Evolutionary conservation across 1,140 invertebrate species (phyloP).

Genomic region (Mesaphorura yosii): DNA sequence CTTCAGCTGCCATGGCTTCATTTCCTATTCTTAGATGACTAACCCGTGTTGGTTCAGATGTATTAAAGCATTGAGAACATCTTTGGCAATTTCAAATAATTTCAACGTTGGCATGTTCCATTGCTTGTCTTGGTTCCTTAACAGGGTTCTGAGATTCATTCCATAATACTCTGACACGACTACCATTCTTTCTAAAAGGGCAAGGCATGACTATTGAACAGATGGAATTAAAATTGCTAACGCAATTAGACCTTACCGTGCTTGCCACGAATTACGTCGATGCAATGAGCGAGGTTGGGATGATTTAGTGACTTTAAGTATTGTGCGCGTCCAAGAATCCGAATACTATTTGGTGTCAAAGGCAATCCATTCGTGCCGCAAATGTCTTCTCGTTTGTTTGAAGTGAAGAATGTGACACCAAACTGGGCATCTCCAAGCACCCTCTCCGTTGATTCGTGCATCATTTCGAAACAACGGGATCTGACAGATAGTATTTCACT

Average conservation of each 20-base stretch:
- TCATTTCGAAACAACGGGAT: no score
- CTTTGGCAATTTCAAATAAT: constrained; percentile 49
- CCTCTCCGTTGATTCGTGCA: no score
- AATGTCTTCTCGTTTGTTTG: constrained; percentile 74
- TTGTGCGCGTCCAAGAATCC: constrained; percentile 80
- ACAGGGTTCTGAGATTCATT: constrained; percentile 41
- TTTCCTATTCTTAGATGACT: no score
- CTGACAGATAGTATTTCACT: no score
- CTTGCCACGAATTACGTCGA: constrained; percentile 84
- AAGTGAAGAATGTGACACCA: constrained; percentile 80
- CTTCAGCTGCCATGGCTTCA: not conserved
- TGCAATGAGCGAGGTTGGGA: constrained; percentile 70
- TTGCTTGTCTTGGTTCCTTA: constrained; percentile 33
- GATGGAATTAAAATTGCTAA: no score
- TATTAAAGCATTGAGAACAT: constrained; percentile 59
- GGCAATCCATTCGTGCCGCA: constrained; percentile 93
- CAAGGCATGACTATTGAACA: constrained; percentile 29
- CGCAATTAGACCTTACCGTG: constrained; percentile 60
- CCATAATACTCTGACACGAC: constrained; percentile 76
- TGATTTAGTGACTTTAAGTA: constrained; percentile 66
- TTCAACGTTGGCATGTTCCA: constrained; percentile 34
- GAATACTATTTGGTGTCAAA: constrained; percentile 88
- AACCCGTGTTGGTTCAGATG: constrained; percentile 55
- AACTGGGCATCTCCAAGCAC: constrained; percentile 38
- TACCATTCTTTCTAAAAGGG: constrained; percentile 68